A percentile compares a stretch with the other conserved stretches of the same genome.
These are phyloP conservation scores for Mobula hypostoma DNA, from an alignment of 2,113 vertebrate species.

Conservation along the genomic window DNA sequence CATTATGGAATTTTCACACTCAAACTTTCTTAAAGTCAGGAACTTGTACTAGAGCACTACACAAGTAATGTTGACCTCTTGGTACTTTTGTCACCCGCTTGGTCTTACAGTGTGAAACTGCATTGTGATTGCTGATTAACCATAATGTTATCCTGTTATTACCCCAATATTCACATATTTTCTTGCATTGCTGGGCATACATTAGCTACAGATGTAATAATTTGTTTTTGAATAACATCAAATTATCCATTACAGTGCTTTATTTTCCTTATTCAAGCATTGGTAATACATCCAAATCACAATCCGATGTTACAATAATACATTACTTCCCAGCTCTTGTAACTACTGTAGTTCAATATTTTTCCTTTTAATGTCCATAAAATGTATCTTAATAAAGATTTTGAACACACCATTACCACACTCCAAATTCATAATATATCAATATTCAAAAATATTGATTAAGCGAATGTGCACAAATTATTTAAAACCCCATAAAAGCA, in stretches of 20 bases:
- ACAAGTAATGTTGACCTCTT: background rate
- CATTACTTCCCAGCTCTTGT: background rate
- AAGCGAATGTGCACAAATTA: background rate
- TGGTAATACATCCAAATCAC: background rate
- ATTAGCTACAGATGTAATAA: background rate
- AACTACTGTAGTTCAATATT: background rate
- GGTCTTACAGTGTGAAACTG: background rate
- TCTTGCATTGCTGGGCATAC: background rate
- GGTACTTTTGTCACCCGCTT: background rate
- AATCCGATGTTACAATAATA: too few species aligned
- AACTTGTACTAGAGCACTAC: background rate
- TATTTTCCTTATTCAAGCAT: background rate
- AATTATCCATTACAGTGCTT: background rate
- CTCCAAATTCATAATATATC: background rate
- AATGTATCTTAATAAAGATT: background rate
- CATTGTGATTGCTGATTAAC: background rate
- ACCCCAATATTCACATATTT: background rate
- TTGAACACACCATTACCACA: background rate
- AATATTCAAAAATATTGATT: background rate
- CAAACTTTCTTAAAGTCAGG: background rate
- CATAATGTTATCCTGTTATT: background rate
- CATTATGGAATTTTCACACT: background rate
- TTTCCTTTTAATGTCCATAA: background rate
- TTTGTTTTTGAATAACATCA: background rate
- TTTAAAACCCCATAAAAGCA: background rate